These are phyloP conservation scores for Mylabris phalerata DNA, from an alignment of 1,140 invertebrate genomes.

Conservation along the genomic window DNA sequence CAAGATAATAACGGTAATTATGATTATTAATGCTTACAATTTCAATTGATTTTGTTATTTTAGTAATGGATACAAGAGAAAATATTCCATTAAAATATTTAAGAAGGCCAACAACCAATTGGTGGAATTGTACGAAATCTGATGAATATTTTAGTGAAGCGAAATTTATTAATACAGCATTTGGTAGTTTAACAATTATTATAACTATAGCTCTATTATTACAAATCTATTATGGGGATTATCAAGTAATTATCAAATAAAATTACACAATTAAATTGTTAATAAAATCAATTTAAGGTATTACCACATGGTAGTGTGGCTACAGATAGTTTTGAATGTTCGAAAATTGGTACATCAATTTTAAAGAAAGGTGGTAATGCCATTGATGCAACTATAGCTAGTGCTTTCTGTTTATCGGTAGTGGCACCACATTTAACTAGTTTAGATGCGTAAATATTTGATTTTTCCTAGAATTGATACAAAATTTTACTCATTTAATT, in stretches of 20 bases:
- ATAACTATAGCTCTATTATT: slow-evolving; percentile 60
- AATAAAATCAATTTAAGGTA: slow-evolving; percentile 45
- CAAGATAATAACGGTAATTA: too few species aligned
- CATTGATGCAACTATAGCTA: slow-evolving; percentile 61
- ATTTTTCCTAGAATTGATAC: slow-evolving; percentile 1
- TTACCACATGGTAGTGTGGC: slow-evolving; percentile 68
- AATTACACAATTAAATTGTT: slow-evolving; percentile 8
- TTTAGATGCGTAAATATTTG: slow-evolving; percentile 56
- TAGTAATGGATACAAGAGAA: slow-evolving; percentile 42
- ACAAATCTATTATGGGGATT: slow-evolving; percentile 60
- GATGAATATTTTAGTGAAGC: slow-evolving; percentile 41
- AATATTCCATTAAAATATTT: slow-evolving; percentile 47
- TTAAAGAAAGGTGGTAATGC: slow-evolving; percentile 62
- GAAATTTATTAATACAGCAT: slow-evolving; percentile 44
- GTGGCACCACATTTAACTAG: slow-evolving; percentile 61
- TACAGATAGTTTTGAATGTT: slow-evolving; percentile 63
- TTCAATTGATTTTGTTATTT: too few species aligned
- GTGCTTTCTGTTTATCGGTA: slow-evolving; percentile 60
- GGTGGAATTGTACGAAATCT: slow-evolving; percentile 23
- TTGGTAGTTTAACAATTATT: slow-evolving; percentile 51
- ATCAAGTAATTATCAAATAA: slow-evolving; percentile 46
- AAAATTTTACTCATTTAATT: slow-evolving; percentile 10
- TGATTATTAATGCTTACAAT: too few species aligned
- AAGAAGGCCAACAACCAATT: slow-evolving; percentile 21
- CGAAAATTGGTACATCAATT: slow-evolving; percentile 58